Conservation (phyloP, 2,113 vertebrate genomes). For the Chrysemys picta region DNA sequence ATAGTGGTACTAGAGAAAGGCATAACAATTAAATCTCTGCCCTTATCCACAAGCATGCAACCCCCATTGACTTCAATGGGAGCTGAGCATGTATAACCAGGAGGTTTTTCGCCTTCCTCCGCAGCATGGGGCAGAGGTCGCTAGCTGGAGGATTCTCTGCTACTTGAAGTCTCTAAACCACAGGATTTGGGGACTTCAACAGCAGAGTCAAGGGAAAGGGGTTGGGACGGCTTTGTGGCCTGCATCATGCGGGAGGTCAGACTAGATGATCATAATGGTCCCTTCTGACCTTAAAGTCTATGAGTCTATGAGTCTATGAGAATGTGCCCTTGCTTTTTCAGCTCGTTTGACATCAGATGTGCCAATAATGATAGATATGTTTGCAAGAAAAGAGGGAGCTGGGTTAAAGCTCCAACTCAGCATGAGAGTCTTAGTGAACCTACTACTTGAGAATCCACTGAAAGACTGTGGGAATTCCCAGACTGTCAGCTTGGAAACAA, state of each 20-base stretch:
- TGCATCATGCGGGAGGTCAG: no score
- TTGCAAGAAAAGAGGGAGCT: not conserved
- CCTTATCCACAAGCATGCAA: not conserved
- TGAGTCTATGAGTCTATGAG: no score
- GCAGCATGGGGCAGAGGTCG: no score
- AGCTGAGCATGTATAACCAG: not conserved
- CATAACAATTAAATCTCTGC: fast-evolving
- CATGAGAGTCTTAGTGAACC: not conserved
- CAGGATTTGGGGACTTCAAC: no score
- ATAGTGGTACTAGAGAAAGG: not conserved
- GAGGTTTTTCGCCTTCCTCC: no score
- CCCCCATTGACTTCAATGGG: not conserved
- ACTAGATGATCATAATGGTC: no score
- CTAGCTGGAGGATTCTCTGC: no score
- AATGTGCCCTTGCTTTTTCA: not conserved
- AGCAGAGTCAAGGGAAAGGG: no score
- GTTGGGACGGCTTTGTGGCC: no score
- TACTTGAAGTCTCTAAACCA: no score
- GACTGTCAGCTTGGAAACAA: not conserved
- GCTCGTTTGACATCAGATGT: not conserved
- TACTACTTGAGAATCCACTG: not conserved
- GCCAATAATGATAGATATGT: not conserved
- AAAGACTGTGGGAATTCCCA: not conserved
- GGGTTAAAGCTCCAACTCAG: not conserved
- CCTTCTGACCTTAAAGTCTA: no score